Evolutionary conservation across 2,888 invertebrate genomes (phyloP).

Genomic region (Cenopis cana): DNA sequence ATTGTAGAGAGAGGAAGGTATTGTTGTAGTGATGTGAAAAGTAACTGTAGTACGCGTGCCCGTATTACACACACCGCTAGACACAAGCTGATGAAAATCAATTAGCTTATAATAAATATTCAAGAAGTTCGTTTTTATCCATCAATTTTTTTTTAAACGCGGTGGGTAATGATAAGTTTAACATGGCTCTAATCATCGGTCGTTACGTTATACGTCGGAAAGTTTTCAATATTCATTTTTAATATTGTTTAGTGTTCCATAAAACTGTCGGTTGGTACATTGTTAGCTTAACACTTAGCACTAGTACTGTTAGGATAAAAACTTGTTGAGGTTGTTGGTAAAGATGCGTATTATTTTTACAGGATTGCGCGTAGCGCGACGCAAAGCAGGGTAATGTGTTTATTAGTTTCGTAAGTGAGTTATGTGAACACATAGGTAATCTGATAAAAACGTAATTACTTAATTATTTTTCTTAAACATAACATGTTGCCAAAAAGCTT

Average conservation of each 20-base stretch:
- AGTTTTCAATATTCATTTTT: conserved; percentile 3
- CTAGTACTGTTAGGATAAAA: not conserved
- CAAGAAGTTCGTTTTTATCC: conserved; percentile 58
- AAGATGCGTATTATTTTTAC: no score
- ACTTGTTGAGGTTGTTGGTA: no score
- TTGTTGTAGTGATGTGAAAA: conserved; percentile 62
- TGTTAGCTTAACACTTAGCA: not conserved
- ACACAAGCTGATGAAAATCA: conserved; percentile 59
- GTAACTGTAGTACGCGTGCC: conserved; percentile 68
- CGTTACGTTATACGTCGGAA: conserved; percentile 25
- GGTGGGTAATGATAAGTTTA: conserved; percentile 6
- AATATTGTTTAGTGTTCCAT: not conserved
- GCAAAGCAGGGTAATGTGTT: no score
- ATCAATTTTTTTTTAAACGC: conserved; percentile 47
- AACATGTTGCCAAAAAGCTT: no score
- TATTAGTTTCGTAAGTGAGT: no score
- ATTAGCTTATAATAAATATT: conserved; percentile 61
- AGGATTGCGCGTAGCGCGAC: no score
- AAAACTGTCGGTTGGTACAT: not conserved
- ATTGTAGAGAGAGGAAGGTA: conserved; percentile 37
- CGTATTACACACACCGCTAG: conserved; percentile 56
- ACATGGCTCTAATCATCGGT: conserved; percentile 19
- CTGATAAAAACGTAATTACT: no score
- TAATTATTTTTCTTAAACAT: no score
- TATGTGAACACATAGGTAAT: no score